Evolutionary conservation across 53 echinoderm and acorn worm genomes (phyloP).

Genomic region (Crossaster papposus): DNA sequence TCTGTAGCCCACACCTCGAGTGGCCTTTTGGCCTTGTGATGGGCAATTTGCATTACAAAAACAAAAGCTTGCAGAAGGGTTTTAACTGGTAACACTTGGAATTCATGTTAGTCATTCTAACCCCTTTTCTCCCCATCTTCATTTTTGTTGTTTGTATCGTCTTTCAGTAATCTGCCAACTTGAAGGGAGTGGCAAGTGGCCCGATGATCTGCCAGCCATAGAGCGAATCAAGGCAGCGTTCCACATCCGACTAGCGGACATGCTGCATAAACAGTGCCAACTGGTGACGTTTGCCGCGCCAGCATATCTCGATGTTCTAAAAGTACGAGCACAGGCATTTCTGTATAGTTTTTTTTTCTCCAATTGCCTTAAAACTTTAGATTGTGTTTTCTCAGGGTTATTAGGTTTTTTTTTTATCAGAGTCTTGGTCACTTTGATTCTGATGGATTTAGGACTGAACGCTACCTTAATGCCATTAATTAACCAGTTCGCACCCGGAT

Average conservation of each 20-base stretch:
- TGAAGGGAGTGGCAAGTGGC: slow-evolving; percentile 98
- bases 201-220: slow-evolving; percentile 80
- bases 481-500: no score
- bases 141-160: not conserved
- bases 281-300: slow-evolving; percentile 73
- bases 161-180: slow-evolving; percentile 83
- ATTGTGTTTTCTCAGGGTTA: no score
- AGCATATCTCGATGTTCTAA: slow-evolving; percentile 66
- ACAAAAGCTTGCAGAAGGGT: no score
- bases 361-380: no score
- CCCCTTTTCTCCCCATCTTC: not conserved
- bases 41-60: no score
- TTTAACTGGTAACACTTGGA: no score
- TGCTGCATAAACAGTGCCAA: slow-evolving; percentile 74
- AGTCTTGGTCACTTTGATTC: no score
- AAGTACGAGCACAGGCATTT: slow-evolving; percentile 45
- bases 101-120: not conserved
- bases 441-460: no score
- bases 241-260: slow-evolving; percentile 79
- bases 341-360: not conserved
- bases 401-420: no score
- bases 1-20: no score
- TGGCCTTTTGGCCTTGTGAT: no score
- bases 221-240: slow-evolving; percentile 93
- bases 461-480: no score